Evolutionary conservation across 2,797 vertebrate species (phyloP).

Genomic region (Macroramphosus scolopax): DNA sequence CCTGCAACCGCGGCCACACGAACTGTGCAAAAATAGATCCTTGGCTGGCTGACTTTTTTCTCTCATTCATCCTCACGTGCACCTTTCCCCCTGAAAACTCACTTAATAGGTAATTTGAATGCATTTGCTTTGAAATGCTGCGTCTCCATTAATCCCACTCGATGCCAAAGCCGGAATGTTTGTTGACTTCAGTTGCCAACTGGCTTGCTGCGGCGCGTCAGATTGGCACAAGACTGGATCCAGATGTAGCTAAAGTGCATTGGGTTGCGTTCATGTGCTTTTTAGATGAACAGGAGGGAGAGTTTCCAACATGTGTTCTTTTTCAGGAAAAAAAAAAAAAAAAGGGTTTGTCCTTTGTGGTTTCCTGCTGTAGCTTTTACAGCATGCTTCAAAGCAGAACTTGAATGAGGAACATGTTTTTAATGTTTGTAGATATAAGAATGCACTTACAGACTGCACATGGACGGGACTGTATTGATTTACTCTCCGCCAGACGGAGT

Average conservation of each 20-base stretch:
- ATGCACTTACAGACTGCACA: background rate
- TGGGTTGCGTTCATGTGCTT: constrained; percentile 17
- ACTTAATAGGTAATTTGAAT: constrained; percentile 22
- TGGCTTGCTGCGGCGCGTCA: constrained; percentile 26
- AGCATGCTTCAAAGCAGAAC: constrained; percentile 41
- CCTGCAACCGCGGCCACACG: constrained; percentile 24
- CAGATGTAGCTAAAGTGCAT: constrained; percentile 27
- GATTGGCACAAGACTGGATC: constrained; percentile 31
- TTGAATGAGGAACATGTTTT: constrained; percentile 42
- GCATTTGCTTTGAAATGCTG: constrained; percentile 36
- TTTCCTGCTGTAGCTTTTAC: constrained; percentile 52
- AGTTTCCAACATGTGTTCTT: constrained; percentile 4
- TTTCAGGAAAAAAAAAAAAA: constrained; percentile 1
- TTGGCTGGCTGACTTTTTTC: constrained; percentile 1
- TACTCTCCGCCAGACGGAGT: too few species aligned
- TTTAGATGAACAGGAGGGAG: background rate
- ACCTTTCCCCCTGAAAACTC: constrained; percentile 19
- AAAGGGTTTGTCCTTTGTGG: constrained; percentile 44
- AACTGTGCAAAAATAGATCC: constrained; percentile 32
- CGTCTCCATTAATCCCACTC: constrained; percentile 38
- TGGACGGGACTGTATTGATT: too few species aligned
- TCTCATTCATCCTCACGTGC: background rate
- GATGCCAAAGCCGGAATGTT: constrained; percentile 31
- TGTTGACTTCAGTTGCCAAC: constrained; percentile 29
- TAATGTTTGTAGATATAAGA: constrained; percentile 19